phyloP scores from a whole-genome alignment of 35 echinoderm and acorn worm species.

The Heliocidaris tuberculata region DNA sequence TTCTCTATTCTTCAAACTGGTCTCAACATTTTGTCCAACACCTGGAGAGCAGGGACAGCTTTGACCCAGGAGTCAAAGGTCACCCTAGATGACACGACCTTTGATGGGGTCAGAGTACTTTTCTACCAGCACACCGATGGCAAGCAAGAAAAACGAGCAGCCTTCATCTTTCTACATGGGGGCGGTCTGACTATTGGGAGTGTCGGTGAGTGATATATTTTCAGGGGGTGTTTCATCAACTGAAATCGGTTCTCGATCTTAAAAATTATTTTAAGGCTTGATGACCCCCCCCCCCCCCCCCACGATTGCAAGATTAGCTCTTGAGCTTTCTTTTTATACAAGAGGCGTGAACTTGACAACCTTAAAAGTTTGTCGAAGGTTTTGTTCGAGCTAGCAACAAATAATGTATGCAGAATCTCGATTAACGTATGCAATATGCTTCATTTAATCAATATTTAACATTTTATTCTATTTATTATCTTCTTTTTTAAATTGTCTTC shows the following conservation, averaged over 20 bases:
- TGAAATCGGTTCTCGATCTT: too few species aligned
- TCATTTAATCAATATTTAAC: too few species aligned
- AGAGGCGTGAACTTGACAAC: too few species aligned
- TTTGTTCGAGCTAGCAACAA: too few species aligned
- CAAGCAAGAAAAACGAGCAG: not conserved
- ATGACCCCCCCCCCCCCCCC: too few species aligned
- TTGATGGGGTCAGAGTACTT: constrained; percentile 49
- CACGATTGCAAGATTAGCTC: too few species aligned
- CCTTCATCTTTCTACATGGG: constrained; percentile 56
- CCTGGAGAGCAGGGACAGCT: not conserved
- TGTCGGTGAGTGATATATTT: constrained; percentile 10
- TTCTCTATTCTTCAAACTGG: constrained; percentile 5
- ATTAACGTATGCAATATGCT: too few species aligned
- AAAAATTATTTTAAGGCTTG: too few species aligned
- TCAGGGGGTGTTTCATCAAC: too few species aligned
- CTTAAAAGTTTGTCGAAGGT: too few species aligned
- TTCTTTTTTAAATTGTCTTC: not conserved
- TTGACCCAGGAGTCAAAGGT: constrained; percentile 18
- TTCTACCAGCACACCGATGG: constrained; percentile 40
- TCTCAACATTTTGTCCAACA: not conserved
- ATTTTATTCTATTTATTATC: not conserved
- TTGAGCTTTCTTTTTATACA: too few species aligned
- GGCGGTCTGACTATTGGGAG: constrained; percentile 53
- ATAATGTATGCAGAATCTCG: too few species aligned
- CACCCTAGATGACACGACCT: constrained; percentile 31